Evolutionary conservation across 2,888 invertebrate species (phyloP), one percentile per base, ranked within the genome.

Genomic region (Iselma pallidipennis): DNA sequence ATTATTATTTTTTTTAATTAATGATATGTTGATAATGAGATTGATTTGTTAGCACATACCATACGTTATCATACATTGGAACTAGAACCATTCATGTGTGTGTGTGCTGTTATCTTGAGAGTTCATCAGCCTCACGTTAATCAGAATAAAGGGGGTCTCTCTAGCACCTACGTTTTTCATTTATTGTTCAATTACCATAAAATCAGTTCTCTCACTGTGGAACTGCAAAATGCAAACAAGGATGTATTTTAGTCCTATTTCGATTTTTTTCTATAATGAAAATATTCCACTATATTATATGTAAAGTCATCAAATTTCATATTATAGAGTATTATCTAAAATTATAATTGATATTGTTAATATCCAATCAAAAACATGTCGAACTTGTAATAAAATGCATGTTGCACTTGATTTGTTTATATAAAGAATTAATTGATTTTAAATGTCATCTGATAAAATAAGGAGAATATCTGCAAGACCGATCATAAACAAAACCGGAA

Each of bases 51-150:
- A 37, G 16, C 16, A 37, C 14, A 37, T 37, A 37, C 37, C 14
- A 3, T 29, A 9, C 19, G 42, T 42, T 21, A 21, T 21, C 42
- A 42, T 42, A 10, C 0, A 6, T 21, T 42, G 42, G 10, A 21
- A 42, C 21, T 42, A 42, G n/a, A n/a, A 19, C 21, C 42, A 19
- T 42, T 37, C 16, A 37, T 37, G 14, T 33, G n/a, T n/a, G n/a
- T 14, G n/a, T 37, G 7, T 42, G n/a, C n/a, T 42, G 42, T 42
- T 42, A 42, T 42, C 42, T 51, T 62, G 23, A 51, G 28, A 5
- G 37, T 57, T 49, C 45, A 53, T 57, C 21, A 53, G 31, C 26
- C 49, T 19, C 49, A 19, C 2, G 31, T 26, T 29, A 49, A 33
- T 53, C 28, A 53, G 33, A 29, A 57, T 37, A 10, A 16, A 21